These are phyloP conservation scores for Leguminivora glycinivorella DNA, from an alignment of 1,140 invertebrate species.

Conservation along the genomic window DNA sequence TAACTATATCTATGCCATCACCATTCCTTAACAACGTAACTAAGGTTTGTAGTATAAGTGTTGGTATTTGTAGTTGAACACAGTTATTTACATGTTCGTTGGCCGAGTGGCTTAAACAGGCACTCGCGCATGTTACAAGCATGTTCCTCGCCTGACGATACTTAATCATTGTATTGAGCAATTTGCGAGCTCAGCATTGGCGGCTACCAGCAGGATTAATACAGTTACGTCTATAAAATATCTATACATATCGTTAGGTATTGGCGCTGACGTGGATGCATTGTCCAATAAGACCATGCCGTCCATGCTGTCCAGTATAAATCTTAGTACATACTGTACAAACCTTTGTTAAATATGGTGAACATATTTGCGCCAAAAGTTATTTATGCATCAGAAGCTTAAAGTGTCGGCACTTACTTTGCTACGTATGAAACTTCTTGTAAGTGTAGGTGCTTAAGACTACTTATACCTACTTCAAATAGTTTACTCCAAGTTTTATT, in stretches of 20 bases:
- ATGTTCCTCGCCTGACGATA: neutral
- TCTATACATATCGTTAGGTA: too few species aligned
- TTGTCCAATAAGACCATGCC: neutral
- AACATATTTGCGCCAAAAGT: too few species aligned
- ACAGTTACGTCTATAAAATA: too few species aligned
- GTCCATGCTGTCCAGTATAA: neutral
- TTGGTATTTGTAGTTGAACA: neutral
- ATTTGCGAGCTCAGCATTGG: conserved; percentile 12
- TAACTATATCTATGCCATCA: neutral
- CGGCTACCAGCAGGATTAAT: neutral
- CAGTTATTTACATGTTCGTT: conserved; percentile 12
- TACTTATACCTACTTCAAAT: too few species aligned
- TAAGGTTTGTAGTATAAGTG: neutral
- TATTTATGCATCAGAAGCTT: too few species aligned
- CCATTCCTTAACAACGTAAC: neutral
- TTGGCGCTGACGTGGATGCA: neutral
- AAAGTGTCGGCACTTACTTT: too few species aligned
- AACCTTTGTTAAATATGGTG: too few species aligned
- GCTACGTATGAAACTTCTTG: too few species aligned
- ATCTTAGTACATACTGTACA: too few species aligned
- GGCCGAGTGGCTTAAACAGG: neutral
- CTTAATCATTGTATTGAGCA: conserved; percentile 12
- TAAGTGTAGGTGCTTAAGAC: too few species aligned
- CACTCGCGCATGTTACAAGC: conserved; percentile 17
- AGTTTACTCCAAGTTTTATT: too few species aligned